Base-by-base conservation (phyloP, 2,113 vertebrate species). In the Rhadina sibilatrix region DNA sequence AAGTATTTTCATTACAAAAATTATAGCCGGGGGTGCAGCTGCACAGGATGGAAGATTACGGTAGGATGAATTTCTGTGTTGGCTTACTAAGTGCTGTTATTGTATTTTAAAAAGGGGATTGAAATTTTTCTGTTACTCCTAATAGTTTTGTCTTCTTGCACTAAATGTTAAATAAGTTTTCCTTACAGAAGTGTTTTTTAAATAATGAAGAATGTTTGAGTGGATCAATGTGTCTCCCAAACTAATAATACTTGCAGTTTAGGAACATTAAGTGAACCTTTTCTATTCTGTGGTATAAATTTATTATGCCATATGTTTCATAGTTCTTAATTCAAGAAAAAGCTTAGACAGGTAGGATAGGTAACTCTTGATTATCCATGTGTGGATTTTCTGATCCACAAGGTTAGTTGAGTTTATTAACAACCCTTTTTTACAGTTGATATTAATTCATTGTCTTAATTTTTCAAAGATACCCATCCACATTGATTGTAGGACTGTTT, bases 1-100 rank as follows among this genome's bases (percentile, higher is more conserved):
- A 82, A 99, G 99, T 96, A 99, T 99, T 97, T 99, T 99, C 98
- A 99, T 99, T 97, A 99, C 99, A 82, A 99, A 99, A 97, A 99
- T 99, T 93, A 99, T 99, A 87, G 98, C 98, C 0, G 99, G 99
- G 24, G 99, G 99, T 76, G 99, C 99, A 20, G 99, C 99, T 18
- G 99, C 99, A 11, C 99, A 99, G 97, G 99, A 99, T 74, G 99
- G 99, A 90, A 98, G 99, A 95, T 98, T 99, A 91, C 98, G 99
- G 99, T 99, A 98, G 68, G 98, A 96, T 72, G 49, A 42, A 37
- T 83, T 81, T 89, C 44, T 81, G 3, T 86, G 27, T 72, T 64
- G 15, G 27, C 6, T 82, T 93, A 12, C 37, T 93, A 53, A 52
- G 24, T 64, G 25, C 20, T 60, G 8, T 60, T 76, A 11, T 1